phyloP scores from a whole-genome alignment of 2,113 vertebrate genomes.

The Dipodomys ordii region DNA sequence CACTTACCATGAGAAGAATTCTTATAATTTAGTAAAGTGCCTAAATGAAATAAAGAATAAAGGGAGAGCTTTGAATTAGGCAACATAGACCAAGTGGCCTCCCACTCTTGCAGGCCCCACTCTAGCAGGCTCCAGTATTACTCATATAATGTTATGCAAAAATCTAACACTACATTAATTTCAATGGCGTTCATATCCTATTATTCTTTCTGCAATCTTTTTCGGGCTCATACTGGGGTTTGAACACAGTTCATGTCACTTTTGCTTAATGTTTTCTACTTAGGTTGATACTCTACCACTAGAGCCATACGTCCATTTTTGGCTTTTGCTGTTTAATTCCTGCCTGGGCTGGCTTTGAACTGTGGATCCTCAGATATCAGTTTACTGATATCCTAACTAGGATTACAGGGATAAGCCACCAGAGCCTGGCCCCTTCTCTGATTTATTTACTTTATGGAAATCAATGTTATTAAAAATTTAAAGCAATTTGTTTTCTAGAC shows the following conservation, averaged over 20 bases:
- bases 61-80: not conserved
- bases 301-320: too few relatives aligned
- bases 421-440: not conserved
- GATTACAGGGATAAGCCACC: too few relatives aligned
- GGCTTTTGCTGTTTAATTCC: too few relatives aligned
- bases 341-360: too few relatives aligned
- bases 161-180: not conserved
- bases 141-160: too few relatives aligned
- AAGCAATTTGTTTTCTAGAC: not conserved
- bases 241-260: too few relatives aligned
- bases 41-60: not conserved
- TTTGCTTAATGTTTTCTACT: too few relatives aligned
- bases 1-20: not conserved
- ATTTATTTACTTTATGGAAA: constrained; percentile 33
- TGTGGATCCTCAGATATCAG: too few relatives aligned
- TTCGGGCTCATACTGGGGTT: too few relatives aligned
- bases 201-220: not conserved
- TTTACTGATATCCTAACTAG: too few relatives aligned
- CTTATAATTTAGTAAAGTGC: constrained; percentile 18
- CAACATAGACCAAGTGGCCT: not conserved
- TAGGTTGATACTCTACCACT: too few relatives aligned
- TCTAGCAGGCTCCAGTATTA: too few relatives aligned
- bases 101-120: not conserved
- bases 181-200: constrained; percentile 1
- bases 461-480: not conserved